Conservation (phyloP, 2,113 vertebrate genomes). For the Misgurnus anguillicaudatus region DNA sequence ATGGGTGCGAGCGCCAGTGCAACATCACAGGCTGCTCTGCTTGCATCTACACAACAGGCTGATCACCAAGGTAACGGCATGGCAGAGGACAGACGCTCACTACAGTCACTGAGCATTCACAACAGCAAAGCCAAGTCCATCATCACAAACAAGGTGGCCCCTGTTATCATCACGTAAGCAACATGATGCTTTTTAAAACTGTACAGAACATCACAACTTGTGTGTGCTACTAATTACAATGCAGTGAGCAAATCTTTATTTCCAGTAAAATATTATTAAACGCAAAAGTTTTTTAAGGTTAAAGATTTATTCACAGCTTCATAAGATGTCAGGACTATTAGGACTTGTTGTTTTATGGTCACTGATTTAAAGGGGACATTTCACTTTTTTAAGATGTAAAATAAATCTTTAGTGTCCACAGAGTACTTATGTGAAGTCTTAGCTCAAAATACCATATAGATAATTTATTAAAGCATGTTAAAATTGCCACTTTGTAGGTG, state of each 20-base stretch:
- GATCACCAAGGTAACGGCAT: constrained; percentile 65
- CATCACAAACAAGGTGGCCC: constrained; percentile 90
- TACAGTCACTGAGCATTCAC: constrained; percentile 76
- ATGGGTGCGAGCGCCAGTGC: constrained; percentile 87
- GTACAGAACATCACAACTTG: constrained; percentile 15
- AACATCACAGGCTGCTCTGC: constrained; percentile 76
- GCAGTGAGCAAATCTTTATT: background rate
- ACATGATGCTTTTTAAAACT: constrained; percentile 23
- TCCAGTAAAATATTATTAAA: too few species aligned
- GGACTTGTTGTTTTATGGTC: too few species aligned
- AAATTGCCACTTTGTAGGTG: too few species aligned
- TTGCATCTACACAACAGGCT: constrained; percentile 62
- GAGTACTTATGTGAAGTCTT: too few species aligned
- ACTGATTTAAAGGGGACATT: too few species aligned
- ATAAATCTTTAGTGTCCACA: too few species aligned
- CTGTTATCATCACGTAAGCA: constrained; percentile 85
- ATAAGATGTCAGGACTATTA: too few species aligned
- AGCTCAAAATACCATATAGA: too few species aligned
- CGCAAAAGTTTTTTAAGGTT: too few species aligned
- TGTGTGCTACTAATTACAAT: background rate
- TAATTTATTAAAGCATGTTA: too few species aligned
- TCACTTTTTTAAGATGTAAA: too few species aligned
- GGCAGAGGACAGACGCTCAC: constrained; percentile 76
- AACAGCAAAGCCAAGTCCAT: constrained; percentile 88
- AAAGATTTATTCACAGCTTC: too few species aligned